These are phyloP conservation scores for Alsophila aescularia DNA, from an alignment of 2,888 invertebrate species.

Conservation along the genomic window DNA sequence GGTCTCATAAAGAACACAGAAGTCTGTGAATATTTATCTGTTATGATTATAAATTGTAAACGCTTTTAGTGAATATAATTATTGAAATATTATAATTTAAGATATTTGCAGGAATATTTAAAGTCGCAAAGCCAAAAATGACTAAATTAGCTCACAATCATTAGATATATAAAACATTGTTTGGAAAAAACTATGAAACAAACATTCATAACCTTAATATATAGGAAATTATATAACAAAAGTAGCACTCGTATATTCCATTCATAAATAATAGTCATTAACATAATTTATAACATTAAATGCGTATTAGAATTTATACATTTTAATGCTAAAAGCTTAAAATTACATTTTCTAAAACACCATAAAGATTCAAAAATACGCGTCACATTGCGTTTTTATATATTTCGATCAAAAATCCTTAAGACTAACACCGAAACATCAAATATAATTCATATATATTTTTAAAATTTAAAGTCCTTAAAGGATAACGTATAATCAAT, in stretches of 20 bases:
- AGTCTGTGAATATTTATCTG: not conserved
- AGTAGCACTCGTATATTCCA: slow-evolving; percentile 8
- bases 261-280: slow-evolving; percentile 8
- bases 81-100: not conserved
- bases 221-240: slow-evolving; percentile 23
- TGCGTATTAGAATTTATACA: slow-evolving; percentile 42
- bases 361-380: slow-evolving; percentile 62
- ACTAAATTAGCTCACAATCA: slow-evolving; percentile 15
- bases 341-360: slow-evolving; percentile 50
- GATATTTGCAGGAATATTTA: slow-evolving; percentile 29
- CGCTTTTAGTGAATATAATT: not conserved
- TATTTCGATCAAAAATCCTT: slow-evolving; percentile 30
- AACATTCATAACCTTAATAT: slow-evolving; percentile 26
- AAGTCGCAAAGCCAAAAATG: slow-evolving; percentile 52
- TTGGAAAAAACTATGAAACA: slow-evolving; percentile 38
- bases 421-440: slow-evolving; percentile 32
- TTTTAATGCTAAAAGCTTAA: slow-evolving; percentile 32
- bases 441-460: slow-evolving; percentile 26
- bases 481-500: slow-evolving; percentile 51
- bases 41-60: not conserved
- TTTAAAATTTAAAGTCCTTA: slow-evolving; percentile 43
- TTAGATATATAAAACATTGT: too few species aligned
- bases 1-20: slow-evolving; percentile 57
- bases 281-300: slow-evolving; percentile 38
- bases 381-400: slow-evolving; percentile 58